Base-by-base conservation (phyloP, 35 echinoderm and acorn worm species). In the Heliocidaris tuberculata region DNA sequence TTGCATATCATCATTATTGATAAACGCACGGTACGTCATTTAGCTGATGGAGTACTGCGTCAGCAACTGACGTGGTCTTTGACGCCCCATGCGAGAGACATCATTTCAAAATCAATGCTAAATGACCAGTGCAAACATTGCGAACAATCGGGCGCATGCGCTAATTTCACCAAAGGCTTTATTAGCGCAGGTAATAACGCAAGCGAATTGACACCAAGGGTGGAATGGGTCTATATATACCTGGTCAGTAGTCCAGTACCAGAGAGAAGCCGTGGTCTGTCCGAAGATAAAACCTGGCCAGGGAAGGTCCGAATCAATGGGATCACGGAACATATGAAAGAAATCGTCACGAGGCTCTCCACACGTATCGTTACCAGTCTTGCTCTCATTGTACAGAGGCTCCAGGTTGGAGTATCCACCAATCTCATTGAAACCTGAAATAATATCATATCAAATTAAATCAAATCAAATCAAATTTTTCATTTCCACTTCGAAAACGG, bases 241-340 rank as follows among this genome's bases (percentile, higher is more conserved):
- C 97, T 99, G 98, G 94, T 99, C 98, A 27, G 98, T 94, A 32
- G 95, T 94, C 96, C 96, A 96, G 90, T 99, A 99, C 98, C 98
- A 99, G 0, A 99, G 88, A 12, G 98, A 99, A 0, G 98, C 98
- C 16, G 97, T 94, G n/a, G 95, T 94, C 92, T 97, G 97, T 17
- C 98, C 98, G 35, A 99, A 96, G 49, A 99, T 42, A 85, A 99
- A 99, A 0, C 98, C 98, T 1, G 98, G 98, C 98, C 98, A 99
- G 0, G 98, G 98, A 15, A 99, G 52, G 48, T 99, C 97, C 7
- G 94, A 94, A 31, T 96, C 98, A 9, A 93, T 61, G 1, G 97
- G 96, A 5, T 94, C 97, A 11, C 98, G 96, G 48, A 97, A 24
- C 97, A 99, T 95, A 12, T 88, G 17, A 78, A 99, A 99, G 27